Evolutionary conservation across 2,888 invertebrate species (phyloP), one percentile per base, ranked within the genome.

Genomic region (Sphaerophoria rueppellii): DNA sequence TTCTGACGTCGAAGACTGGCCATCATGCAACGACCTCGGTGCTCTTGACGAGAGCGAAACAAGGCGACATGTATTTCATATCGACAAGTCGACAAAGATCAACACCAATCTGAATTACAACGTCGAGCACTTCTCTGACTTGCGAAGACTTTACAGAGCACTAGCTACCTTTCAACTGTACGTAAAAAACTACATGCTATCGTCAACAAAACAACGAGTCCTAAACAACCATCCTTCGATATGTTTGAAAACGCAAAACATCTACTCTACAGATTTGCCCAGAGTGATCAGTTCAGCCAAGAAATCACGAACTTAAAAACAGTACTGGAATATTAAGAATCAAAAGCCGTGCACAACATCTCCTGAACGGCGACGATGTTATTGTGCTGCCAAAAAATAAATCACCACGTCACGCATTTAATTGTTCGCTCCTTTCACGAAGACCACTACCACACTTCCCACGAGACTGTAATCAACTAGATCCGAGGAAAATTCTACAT

Each of bases 381-480:
- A 75, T 70, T 4, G 7, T 65, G 0, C 9, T 74, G 12, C 86
- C 86, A 5, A 65, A 63, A 4, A 69, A 54, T 11, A n/a, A n/a
- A n/a, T n/a, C 75, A 74, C n/a, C 46, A 79, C 34, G 48, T 80
- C 12, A 82, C 72, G 9, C 61, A 78, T 77, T 80, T 90, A 79
- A 79, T 43, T 1, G 55, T 35, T n/a, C 73, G 65, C 11, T 54
- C 14, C 24, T 73, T 58, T 43, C 74, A 80, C 50, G 69, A 73
- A 32, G 55, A 40, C 9, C 72, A 58, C 24, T 63, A 80, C 32
- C 74, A 80, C 58, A 40, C 43, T 9, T 74, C 48, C 7, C 71
- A 82, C n/a, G 79, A 79, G 54, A 58, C 67, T 2, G 40, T 54
- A 35, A 40, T 73, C 6, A 73, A 79, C 14, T 16, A 48, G 37